Percentiles rank a stretch among this genome's conserved stretches.
phyloP scores from a whole-genome alignment of 2,888 invertebrate genomes.

The Polyommatus icarus region DNA sequence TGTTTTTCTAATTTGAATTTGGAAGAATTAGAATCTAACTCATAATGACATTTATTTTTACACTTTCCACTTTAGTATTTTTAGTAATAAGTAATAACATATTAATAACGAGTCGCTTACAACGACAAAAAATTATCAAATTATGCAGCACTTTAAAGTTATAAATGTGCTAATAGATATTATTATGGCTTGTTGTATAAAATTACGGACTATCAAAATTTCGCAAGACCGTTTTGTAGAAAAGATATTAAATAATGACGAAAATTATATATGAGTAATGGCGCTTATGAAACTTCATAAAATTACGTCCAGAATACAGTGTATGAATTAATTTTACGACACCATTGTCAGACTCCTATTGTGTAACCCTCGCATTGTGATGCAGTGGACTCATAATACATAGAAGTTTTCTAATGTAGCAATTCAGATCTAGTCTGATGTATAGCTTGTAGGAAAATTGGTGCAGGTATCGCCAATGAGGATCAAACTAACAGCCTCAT shows the following conservation, averaged over 20 bases:
- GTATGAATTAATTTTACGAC: conserved; percentile 48
- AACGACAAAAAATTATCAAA: background rate
- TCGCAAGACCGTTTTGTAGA: conserved; percentile 7
- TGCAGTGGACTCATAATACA: conserved; percentile 37
- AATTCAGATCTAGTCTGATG: conserved; percentile 18
- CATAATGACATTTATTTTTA: background rate
- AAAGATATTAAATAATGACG: conserved; percentile 27
- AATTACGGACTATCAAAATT: conserved; percentile 5
- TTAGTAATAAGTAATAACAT: background rate
- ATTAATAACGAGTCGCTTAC: background rate
- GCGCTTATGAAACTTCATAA: conserved; percentile 39
- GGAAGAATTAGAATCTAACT: background rate
- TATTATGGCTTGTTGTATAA: conserved; percentile 24
- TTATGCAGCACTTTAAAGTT: conserved; percentile 1
- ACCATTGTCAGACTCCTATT: conserved; percentile 46
- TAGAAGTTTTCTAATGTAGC: conserved; percentile 35
- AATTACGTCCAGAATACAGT: conserved; percentile 40
- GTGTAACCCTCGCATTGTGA: conserved; percentile 43
- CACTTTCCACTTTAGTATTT: background rate
- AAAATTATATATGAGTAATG: conserved; percentile 33
- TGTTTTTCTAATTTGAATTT: background rate
- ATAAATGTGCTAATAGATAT: conserved; percentile 13
- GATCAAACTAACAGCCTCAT: background rate
- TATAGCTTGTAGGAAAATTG: background rate
- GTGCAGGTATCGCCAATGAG: background rate